Conservation (phyloP, 2,113 vertebrate species). For the Notothenia rossii region DNA sequence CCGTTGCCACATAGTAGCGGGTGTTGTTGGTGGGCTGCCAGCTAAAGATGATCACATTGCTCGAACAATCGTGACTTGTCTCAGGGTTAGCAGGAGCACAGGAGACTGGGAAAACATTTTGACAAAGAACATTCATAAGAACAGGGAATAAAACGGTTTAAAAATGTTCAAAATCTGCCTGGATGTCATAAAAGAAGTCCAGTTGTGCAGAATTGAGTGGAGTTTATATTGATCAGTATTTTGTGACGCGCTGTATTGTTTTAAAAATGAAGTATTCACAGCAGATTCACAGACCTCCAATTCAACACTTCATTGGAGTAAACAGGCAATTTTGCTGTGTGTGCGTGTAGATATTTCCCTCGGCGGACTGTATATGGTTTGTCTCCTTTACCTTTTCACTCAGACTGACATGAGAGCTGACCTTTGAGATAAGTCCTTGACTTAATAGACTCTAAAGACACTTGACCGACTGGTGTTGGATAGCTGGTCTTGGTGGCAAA, state of each 20-base stretch:
- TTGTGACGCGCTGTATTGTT: neutral
- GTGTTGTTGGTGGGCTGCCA: slow-evolving; percentile 80
- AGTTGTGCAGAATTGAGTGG: neutral
- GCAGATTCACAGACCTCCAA: no score
- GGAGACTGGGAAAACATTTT: slow-evolving; percentile 68
- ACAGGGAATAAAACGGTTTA: neutral
- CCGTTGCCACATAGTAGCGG: slow-evolving; percentile 74
- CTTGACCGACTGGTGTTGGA: slow-evolving; percentile 43
- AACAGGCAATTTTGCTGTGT: neutral
- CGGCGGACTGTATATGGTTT: neutral
- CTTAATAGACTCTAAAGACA: slow-evolving; percentile 45
- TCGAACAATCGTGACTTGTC: slow-evolving; percentile 68
- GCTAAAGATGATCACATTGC: slow-evolving; percentile 74
- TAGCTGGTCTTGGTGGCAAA: slow-evolving; percentile 32
- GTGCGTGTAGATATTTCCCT: neutral
- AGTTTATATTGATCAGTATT: neutral
- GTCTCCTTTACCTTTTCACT: slow-evolving; percentile 34
- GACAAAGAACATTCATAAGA: neutral
- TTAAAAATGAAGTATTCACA: neutral
- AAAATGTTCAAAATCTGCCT: neutral
- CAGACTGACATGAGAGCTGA: slow-evolving; percentile 31
- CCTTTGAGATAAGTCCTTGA: slow-evolving; percentile 50
- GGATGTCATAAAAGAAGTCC: neutral
- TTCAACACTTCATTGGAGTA: neutral
- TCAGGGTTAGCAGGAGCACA: slow-evolving; percentile 75